Conservation (phyloP, 92 coral and sea anemone genomes). For the Hydrozoanthus gracilis region DNA sequence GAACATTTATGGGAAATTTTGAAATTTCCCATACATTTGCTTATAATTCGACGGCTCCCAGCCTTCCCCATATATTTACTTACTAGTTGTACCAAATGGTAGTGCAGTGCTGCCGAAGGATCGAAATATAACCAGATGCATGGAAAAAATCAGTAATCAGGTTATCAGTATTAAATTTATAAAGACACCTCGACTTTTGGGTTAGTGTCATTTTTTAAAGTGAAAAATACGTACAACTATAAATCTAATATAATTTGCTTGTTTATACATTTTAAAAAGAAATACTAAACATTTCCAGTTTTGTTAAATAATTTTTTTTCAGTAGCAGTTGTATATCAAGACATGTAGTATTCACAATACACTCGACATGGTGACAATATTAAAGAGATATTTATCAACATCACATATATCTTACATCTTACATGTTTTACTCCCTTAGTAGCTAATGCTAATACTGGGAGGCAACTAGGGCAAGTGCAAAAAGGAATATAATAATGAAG, state of each 20-base stretch:
- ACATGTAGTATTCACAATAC: slow-evolving; percentile 13
- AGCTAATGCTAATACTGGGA: slow-evolving; percentile 1
- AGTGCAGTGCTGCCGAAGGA: slow-evolving; percentile 9
- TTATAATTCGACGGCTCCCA: not conserved
- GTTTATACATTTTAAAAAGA: slow-evolving; percentile 15
- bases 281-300: slow-evolving; percentile 23
- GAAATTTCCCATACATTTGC: slow-evolving; percentile 2
- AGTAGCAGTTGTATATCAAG: slow-evolving; percentile 11
- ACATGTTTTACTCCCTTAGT: slow-evolving; percentile 12
- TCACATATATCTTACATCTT: slow-evolving; percentile 7
- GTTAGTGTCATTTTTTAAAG: not conserved
- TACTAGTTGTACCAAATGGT: slow-evolving; percentile 22
- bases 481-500: slow-evolving; percentile 6
- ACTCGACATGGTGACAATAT: slow-evolving; percentile 9
- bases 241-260: slow-evolving; percentile 19
- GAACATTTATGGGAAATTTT: slow-evolving; percentile 2
- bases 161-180: slow-evolving; percentile 11
- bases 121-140: not conserved
- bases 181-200: slow-evolving; percentile 4
- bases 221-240: slow-evolving; percentile 8
- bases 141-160: slow-evolving; percentile 7
- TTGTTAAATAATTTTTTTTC: slow-evolving; percentile 1
- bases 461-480: slow-evolving; percentile 12
- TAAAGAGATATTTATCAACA: slow-evolving; percentile 23
- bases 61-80: slow-evolving; percentile 5